phyloP scores from a whole-genome alignment of 2,113 vertebrate genomes.

The Sinocyclocheilus anophthalmus region DNA sequence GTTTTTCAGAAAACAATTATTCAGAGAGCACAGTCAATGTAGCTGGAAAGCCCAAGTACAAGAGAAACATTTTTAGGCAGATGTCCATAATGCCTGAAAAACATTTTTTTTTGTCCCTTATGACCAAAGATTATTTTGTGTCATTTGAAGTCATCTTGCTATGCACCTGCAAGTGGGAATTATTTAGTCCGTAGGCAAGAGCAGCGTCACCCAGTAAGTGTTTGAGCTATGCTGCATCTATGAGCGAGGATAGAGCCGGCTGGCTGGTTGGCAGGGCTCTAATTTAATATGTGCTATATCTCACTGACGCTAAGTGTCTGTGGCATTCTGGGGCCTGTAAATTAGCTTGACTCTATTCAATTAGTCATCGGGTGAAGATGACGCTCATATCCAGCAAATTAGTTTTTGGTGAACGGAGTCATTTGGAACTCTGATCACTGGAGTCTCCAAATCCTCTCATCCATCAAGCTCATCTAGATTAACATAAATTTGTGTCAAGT shows the following conservation, averaged over 20 bases:
- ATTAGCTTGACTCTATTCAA: conserved; percentile 62
- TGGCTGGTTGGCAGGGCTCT: conserved; percentile 50
- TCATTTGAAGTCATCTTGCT: conserved; percentile 31
- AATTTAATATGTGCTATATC: conserved; percentile 56
- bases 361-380: conserved; percentile 58
- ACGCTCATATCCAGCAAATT: conserved; percentile 36
- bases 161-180: conserved; percentile 27
- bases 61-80: not conserved
- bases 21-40: not conserved
- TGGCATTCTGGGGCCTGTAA: conserved; percentile 59
- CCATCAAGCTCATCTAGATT: not conserved
- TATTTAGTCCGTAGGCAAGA: conserved; percentile 5
- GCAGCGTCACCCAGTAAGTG: not conserved
- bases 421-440: conserved; percentile 44
- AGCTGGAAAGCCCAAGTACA: not conserved
- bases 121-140: not conserved
- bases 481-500: not conserved
- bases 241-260: conserved; percentile 8
- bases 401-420: conserved; percentile 38
- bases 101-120: not conserved
- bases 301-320: conserved; percentile 57
- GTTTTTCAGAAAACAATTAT: not conserved
- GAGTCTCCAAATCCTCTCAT: conserved; percentile 29
- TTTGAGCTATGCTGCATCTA: conserved; percentile 3
- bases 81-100: not conserved